phyloP scores from a whole-genome alignment of 2,888 invertebrate genomes.

The Leptura quadrifasciata region DNA sequence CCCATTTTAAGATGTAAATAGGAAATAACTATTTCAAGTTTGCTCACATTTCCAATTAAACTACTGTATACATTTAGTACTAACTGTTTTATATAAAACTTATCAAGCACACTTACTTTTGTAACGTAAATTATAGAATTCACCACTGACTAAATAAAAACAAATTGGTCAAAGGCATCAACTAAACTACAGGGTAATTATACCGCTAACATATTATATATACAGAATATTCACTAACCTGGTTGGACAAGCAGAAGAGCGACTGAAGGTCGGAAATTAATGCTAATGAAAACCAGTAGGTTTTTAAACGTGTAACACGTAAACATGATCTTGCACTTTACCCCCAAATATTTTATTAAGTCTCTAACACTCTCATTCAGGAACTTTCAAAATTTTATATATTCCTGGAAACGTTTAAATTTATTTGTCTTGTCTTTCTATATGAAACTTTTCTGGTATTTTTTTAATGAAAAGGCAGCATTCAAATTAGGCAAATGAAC shows the following conservation, averaged over 20 bases:
- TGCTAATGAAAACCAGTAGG: conserved; percentile 20
- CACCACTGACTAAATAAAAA: conserved; percentile 11
- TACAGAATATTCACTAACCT: conserved; percentile 36
- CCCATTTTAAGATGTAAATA: too few species aligned
- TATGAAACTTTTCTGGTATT: too few species aligned
- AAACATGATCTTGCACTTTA: not conserved
- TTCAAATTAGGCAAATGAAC: too few species aligned
- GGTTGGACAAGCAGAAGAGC: conserved; percentile 20
- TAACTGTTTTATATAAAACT: not conserved
- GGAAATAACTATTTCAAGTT: not conserved
- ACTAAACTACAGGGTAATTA: conserved; percentile 36
- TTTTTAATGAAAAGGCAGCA: too few species aligned
- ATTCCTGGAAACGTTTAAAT: too few species aligned
- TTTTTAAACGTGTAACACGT: conserved; percentile 17
- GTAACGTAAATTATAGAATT: not conserved
- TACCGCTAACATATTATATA: conserved; percentile 34
- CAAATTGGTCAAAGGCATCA: conserved; percentile 9
- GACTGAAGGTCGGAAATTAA: conserved; percentile 40
- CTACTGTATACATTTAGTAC: not conserved
- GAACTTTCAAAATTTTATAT: too few species aligned
- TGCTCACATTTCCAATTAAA: not conserved
- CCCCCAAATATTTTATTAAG: not conserved
- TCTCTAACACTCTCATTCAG: not conserved
- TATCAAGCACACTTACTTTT: not conserved
- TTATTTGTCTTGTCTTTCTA: too few species aligned